These are phyloP conservation scores for Cavia aperea DNA, from an alignment of 2,113 vertebrate genomes.

Conservation along the genomic window DNA sequence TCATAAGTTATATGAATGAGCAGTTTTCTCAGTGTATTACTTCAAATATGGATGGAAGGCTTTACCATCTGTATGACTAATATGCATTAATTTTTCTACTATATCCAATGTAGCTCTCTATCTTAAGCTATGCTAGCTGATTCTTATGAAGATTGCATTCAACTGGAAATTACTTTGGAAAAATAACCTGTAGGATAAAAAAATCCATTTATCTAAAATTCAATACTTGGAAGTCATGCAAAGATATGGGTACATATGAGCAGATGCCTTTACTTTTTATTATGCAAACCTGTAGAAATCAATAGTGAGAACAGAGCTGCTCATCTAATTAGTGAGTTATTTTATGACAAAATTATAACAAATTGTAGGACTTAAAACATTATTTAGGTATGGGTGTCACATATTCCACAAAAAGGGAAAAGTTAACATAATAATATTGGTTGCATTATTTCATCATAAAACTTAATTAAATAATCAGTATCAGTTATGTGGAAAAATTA, in stretches of 20 bases:
- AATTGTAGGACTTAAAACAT: neutral
- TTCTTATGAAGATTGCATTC: conserved; percentile 26
- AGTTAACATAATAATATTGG: neutral
- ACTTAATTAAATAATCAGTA: neutral
- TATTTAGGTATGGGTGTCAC: neutral
- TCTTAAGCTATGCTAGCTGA: neutral
- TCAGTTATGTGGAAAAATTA: neutral
- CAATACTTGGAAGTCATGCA: conserved; percentile 28
- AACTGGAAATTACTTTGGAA: neutral
- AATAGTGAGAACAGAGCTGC: neutral
- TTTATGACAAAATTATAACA: conserved; percentile 24
- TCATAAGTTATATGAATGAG: neutral
- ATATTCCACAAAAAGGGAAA: neutral
- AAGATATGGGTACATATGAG: neutral
- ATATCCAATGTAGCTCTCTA: neutral
- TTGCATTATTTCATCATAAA: neutral
- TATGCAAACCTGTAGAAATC: conserved; percentile 31
- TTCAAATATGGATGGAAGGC: neutral
- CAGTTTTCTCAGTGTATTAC: neutral
- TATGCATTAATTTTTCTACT: conserved; percentile 18
- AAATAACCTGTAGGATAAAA: conserved; percentile 35
- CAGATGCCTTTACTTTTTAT: conserved; percentile 16
- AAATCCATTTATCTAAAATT: conserved; percentile 44
- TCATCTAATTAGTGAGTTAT: conserved; percentile 20
- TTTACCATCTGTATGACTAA: conserved; percentile 4